Evolutionary conservation across 2,113 vertebrate species (phyloP).

Genomic region (Suncus etruscus): DNA sequence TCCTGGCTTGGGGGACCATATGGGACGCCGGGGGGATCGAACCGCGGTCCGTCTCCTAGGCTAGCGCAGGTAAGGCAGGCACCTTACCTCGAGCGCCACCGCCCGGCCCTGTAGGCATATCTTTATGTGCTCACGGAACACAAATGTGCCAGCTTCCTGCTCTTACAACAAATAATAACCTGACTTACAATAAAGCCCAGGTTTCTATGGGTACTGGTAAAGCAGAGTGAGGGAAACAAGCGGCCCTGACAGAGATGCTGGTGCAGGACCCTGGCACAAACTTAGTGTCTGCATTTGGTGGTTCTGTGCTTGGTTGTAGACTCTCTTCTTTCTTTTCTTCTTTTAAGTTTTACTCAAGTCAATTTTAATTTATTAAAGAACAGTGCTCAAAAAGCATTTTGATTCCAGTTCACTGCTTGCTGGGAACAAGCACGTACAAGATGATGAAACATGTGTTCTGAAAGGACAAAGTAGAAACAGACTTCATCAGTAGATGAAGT

Average conservation of each 20-base stretch:
- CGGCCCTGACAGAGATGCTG: neutral
- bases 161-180: too few species aligned
- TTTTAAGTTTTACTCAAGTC: constrained; percentile 1
- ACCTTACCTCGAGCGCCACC: too few species aligned
- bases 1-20: too few species aligned
- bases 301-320: neutral
- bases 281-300: neutral
- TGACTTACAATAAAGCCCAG: neutral
- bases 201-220: neutral
- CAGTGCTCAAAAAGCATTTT: neutral
- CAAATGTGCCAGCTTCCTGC: neutral
- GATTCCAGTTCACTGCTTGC: neutral
- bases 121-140: neutral
- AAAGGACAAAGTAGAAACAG: neutral
- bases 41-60: too few species aligned
- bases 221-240: neutral
- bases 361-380: constrained; percentile 35
- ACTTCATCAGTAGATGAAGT: neutral
- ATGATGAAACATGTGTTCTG: constrained; percentile 21
- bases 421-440: neutral
- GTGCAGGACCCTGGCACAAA: neutral
- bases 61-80: too few species aligned
- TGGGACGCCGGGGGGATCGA: too few species aligned
- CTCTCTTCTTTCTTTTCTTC: too few species aligned
- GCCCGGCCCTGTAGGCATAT: neutral